Evolutionary conservation across 2,888 invertebrate species (phyloP), one percentile per base, ranked within the genome.

Genomic region (Rosalia funebris): DNA sequence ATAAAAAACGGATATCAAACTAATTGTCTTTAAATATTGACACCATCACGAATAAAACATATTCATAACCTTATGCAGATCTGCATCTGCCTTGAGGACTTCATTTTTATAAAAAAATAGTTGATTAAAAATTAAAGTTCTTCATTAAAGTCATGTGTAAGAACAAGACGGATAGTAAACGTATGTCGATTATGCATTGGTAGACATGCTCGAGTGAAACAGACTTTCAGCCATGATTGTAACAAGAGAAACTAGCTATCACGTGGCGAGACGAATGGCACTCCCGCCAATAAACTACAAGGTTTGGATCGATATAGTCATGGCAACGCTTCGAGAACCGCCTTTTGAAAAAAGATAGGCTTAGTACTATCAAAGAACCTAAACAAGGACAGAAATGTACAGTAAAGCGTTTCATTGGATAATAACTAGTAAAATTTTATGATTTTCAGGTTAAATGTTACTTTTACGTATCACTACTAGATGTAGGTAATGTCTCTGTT

Each of bases 361-460:
- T 34, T 45, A 71, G 62, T 45, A 17, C 41, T 31, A 37, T 32
- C 47, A 50, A 19, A 57, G 50, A 36, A 17, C 46, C 46, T 20
- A 56, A 71, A 80, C 65, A 72, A 70, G 72, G 78, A 78, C 53
- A 62, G 65, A 57, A 57, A n/a, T 65, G 56, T 56, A 56, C 75
- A 75, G 72, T 78, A 79, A 79, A 77, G 66, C 69, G 70, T 71
- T 74, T 75, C 77, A 82, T 82, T 82, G 82, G 81, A 79, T 74
- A 76, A 74, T 76, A 78, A 81, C 81, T 79, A 81, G 79, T 82
- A 81, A 81, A 79, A 66, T 80, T 81, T 81, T 82, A 81, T 73
- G 79, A 77, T 79, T 79, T 73, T 77, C 75, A 73, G 75, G 74
- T 74, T 77, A 75, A 79, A 79, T 77, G 76, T 75, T 80, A 77